Percentiles rank a stretch among this genome's conserved stretches.
Evolutionary conservation across 2,888 invertebrate genomes (phyloP).

Genomic region (Pyrochroa serraticornis): DNA sequence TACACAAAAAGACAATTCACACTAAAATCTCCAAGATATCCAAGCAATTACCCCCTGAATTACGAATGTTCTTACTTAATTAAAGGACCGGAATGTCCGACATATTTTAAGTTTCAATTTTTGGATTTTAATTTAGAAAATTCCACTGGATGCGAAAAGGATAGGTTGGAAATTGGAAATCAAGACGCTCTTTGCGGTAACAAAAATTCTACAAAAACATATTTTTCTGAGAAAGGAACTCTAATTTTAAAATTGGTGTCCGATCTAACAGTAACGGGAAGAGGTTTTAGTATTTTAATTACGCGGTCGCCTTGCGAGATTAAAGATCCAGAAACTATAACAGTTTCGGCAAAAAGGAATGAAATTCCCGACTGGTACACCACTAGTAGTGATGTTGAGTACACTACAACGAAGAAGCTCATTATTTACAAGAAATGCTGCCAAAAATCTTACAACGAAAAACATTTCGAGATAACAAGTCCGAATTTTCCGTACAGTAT

Average conservation of each 20-base stretch:
- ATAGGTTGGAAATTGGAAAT: slow-evolving; percentile 61
- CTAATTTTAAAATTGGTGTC: slow-evolving; percentile 60
- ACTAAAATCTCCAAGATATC: slow-evolving; percentile 62
- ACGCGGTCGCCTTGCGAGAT: slow-evolving; percentile 53
- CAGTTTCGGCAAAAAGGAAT: neutral
- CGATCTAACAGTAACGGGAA: slow-evolving; percentile 46
- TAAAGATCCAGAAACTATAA: neutral
- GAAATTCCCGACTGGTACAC: slow-evolving; percentile 16
- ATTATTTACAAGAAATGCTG: slow-evolving; percentile 53
- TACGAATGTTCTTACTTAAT: slow-evolving; percentile 60
- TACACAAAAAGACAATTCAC: slow-evolving; percentile 59
- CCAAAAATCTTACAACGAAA: slow-evolving; percentile 54
- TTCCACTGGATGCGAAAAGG: slow-evolving; percentile 60
- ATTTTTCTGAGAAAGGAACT: slow-evolving; percentile 58
- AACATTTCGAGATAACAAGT: slow-evolving; percentile 61
- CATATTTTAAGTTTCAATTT: slow-evolving; percentile 63
- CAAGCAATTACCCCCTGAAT: slow-evolving; percentile 57
- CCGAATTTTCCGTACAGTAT: slow-evolving; percentile 63
- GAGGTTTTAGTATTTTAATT: slow-evolving; percentile 62
- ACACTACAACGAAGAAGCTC: slow-evolving; percentile 14
- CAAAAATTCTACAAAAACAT: slow-evolving; percentile 58
- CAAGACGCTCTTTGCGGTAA: slow-evolving; percentile 61
- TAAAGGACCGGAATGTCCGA: slow-evolving; percentile 60
- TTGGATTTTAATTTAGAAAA: slow-evolving; percentile 62
- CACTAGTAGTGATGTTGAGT: slow-evolving; percentile 14